Evolutionary conservation across 2,113 vertebrate genomes (phyloP), one percentile per base, ranked within the genome.

Genomic region (Pseudolaguvia tuberculata): DNA sequence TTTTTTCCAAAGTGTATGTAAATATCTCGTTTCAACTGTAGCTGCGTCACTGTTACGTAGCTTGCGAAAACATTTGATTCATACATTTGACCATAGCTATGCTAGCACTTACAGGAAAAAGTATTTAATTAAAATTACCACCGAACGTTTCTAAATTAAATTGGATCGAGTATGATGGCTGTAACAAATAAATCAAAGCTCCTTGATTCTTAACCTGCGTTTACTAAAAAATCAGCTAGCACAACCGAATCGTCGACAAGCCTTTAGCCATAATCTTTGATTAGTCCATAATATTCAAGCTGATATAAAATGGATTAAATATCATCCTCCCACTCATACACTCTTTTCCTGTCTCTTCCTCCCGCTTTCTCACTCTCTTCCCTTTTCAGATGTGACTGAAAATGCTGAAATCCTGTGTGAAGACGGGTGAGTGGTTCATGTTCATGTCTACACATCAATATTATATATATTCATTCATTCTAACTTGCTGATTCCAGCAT

Each of bases 371-470:
- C 1, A 58, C 27, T 74, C 39, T 18, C 3, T 73, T 14, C 48
- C 21, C 27, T 11, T 13, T 17, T 11, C 31, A 91, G 90, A 80
- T 57, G 87, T 72, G n/a, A 80, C 84, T 50, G 88, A 86, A 62
- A 73, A 42, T 1, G 23, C 47, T 51, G 66, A 70, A 35, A 14
- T 14, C 21, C 6, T 70, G 27, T n/a, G 20, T 29, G 67, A 53
- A 14, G 67, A 70, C 0, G 67, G 67, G 67, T 70, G 27, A 53
- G 67, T 10, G 52, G 11, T 52, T 11, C 1, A 53, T 53, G 5
- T 53, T 18, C n/a, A n/a, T n/a, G n/a, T n/a, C n/a, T n/a, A n/a
- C n/a, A n/a, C n/a, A n/a, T n/a, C n/a, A n/a, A n/a, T n/a, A n/a
- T n/a, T n/a, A n/a, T n/a, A n/a, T n/a, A n/a, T n/a, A n/a, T n/a